Percentiles rank a stretch among this genome's conserved stretches.
Conservation (phyloP, 1,140 invertebrate genomes). For the Bombus polaris region DNA sequence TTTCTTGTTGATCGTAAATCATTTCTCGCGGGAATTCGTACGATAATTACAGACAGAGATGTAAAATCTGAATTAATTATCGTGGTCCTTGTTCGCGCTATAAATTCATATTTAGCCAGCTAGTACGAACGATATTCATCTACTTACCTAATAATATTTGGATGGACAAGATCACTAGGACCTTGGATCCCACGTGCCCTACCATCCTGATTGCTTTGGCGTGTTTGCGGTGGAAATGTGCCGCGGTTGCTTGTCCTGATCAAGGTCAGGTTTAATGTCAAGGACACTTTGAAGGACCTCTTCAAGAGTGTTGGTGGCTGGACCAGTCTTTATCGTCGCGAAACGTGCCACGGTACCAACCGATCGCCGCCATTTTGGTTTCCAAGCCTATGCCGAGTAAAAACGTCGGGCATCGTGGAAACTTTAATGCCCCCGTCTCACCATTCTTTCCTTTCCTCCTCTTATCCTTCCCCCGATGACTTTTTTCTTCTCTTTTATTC, state of each 20-base stretch:
- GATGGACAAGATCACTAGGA: conserved; percentile 55
- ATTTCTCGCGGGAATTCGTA: too few species aligned
- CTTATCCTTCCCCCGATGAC: conserved; percentile 42
- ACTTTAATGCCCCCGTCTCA: conserved; percentile 48
- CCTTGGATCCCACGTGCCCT: conserved; percentile 28
- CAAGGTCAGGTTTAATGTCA: conserved; percentile 34
- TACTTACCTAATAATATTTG: conserved; percentile 56
- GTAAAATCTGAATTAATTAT: neutral
- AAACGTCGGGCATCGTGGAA: conserved; percentile 53
- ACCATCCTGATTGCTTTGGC: conserved; percentile 52
- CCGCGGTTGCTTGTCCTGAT: conserved; percentile 8
- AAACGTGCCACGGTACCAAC: conserved; percentile 51
- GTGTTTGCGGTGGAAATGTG: neutral
- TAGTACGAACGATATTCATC: neutral
- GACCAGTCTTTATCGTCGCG: conserved; percentile 42
- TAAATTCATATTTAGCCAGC: neutral
- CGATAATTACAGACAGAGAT: neutral
- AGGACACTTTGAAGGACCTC: conserved; percentile 29
- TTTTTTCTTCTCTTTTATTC: conserved; percentile 55
- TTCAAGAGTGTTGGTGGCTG: conserved; percentile 33
- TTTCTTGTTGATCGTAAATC: neutral
- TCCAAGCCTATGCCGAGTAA: conserved; percentile 46
- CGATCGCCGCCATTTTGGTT: conserved; percentile 65
- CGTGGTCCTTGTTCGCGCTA: too few species aligned
- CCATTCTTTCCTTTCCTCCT: conserved; percentile 64